These are phyloP conservation scores for Aspidoscelis tigris DNA, from an alignment of 2,113 vertebrate species.

Conservation along the genomic window DNA sequence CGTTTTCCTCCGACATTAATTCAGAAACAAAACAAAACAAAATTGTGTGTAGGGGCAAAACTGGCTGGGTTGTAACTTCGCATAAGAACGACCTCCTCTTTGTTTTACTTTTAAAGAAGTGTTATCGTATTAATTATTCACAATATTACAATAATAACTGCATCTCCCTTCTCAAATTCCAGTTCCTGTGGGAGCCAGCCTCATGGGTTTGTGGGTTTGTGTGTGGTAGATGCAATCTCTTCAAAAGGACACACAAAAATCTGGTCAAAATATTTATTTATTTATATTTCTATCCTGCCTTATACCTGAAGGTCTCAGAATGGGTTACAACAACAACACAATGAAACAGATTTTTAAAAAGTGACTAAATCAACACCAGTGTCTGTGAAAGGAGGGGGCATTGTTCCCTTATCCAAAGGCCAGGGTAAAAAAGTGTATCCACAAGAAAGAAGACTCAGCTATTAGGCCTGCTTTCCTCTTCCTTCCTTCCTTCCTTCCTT, in stretches of 20 bases:
- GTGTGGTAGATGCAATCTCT: background rate
- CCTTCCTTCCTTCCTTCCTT: background rate
- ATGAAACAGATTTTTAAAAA: too few species aligned
- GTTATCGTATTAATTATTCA: background rate
- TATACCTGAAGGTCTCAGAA: too few species aligned
- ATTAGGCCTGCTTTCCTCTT: constrained; percentile 8
- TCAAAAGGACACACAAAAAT: background rate
- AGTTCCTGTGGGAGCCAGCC: constrained; percentile 55
- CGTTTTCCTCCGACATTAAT: constrained; percentile 64
- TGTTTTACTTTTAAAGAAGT: background rate
- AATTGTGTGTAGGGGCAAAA: constrained; percentile 31
- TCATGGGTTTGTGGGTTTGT: background rate
- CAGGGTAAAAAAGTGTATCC: background rate
- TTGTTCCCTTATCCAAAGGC: too few species aligned
- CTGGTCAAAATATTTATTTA: background rate
- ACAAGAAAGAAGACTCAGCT: constrained; percentile 11
- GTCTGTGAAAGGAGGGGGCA: too few species aligned
- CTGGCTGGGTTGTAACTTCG: constrained; percentile 59
- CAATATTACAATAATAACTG: constrained; percentile 50
- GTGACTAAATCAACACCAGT: too few species aligned
- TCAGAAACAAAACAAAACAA: constrained; percentile 55
- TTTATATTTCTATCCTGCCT: too few species aligned
- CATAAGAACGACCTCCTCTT: constrained; percentile 63
- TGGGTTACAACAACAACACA: too few species aligned
- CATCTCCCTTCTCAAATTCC: constrained; percentile 52